Conservation (phyloP, 2,888 invertebrate genomes). For the Cacoxenus indagator region DNA sequence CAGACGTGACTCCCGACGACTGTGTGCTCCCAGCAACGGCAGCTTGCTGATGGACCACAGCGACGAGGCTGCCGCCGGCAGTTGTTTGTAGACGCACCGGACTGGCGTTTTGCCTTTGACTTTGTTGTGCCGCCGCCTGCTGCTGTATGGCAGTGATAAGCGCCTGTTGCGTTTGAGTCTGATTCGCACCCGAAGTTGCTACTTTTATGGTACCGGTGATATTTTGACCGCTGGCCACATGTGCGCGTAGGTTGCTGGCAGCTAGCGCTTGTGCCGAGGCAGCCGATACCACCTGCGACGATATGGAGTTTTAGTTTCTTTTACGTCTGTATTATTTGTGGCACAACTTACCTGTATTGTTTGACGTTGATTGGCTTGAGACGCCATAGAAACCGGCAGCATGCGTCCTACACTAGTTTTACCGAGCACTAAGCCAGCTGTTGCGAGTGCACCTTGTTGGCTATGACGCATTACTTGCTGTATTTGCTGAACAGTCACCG, state of each 20-base stretch:
- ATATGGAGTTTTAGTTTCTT: not conserved
- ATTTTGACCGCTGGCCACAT: slow-evolving; percentile 69
- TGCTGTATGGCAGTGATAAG: slow-evolving; percentile 73
- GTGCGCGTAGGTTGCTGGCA: slow-evolving; percentile 72
- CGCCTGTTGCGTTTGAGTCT: slow-evolving; percentile 72
- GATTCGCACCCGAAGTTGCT: slow-evolving; percentile 63
- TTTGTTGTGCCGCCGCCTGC: slow-evolving; percentile 73
- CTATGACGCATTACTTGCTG: slow-evolving; percentile 81
- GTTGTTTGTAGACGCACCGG: slow-evolving; percentile 76
- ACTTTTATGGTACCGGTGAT: slow-evolving; percentile 74
- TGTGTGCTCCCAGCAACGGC: slow-evolving; percentile 42
- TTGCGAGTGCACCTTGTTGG: slow-evolving; percentile 68
- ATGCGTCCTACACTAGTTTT: slow-evolving; percentile 76
- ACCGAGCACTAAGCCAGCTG: slow-evolving; percentile 73
- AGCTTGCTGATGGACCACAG: slow-evolving; percentile 73
- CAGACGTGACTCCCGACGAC: slow-evolving; percentile 49
- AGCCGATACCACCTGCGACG: slow-evolving; percentile 73
- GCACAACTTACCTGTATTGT: slow-evolving; percentile 71
- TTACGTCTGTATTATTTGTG: not conserved
- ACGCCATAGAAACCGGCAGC: slow-evolving; percentile 77
- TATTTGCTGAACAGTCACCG: slow-evolving; percentile 81
- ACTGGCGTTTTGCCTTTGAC: slow-evolving; percentile 74
- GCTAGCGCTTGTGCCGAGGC: slow-evolving; percentile 72
- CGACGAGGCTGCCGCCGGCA: slow-evolving; percentile 73
- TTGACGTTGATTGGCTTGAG: slow-evolving; percentile 73